Evolutionary conservation across 2,797 vertebrate species (phyloP).

Genomic region (Morelia viridis): DNA sequence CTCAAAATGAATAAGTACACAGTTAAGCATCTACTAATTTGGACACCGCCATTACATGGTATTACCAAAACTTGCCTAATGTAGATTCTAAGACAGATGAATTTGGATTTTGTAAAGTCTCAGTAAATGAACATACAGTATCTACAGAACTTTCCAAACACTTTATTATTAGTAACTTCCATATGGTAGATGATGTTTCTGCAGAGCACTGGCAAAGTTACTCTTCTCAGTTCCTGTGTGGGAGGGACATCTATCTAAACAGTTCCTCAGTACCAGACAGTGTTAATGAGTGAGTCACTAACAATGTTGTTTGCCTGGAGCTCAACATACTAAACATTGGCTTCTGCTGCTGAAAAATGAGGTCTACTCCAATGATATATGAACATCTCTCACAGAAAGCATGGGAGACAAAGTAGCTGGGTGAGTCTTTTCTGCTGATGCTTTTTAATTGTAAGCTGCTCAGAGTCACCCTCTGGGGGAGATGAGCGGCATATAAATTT

Average conservation of each 20-base stretch:
- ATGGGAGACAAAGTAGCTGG: background rate
- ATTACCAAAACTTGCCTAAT: background rate
- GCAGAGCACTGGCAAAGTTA: background rate
- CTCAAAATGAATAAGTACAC: background rate
- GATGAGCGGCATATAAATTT: no score
- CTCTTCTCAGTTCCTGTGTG: background rate
- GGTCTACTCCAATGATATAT: background rate
- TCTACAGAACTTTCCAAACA: background rate
- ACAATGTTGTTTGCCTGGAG: conserved; percentile 24
- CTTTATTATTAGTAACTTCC: background rate
- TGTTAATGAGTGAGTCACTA: conserved; percentile 33
- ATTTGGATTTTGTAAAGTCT: background rate
- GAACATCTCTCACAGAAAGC: background rate
- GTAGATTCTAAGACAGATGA: background rate
- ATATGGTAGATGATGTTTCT: background rate
- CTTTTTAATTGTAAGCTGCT: background rate
- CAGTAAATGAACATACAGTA: background rate
- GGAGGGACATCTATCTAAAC: background rate
- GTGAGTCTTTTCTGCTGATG: background rate
- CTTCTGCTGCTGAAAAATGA: conserved; percentile 10
- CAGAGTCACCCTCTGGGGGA: no score
- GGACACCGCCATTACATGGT: background rate
- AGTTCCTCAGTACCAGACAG: conserved; percentile 8
- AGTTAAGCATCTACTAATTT: background rate
- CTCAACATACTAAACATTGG: conserved; percentile 10